A percentile compares a stretch with the other conserved stretches of the same genome.
Evolutionary conservation across 30 jellyfish, hydroid and myxozoan genomes (phyloP).

Genomic region (Sanderia malayensis): DNA sequence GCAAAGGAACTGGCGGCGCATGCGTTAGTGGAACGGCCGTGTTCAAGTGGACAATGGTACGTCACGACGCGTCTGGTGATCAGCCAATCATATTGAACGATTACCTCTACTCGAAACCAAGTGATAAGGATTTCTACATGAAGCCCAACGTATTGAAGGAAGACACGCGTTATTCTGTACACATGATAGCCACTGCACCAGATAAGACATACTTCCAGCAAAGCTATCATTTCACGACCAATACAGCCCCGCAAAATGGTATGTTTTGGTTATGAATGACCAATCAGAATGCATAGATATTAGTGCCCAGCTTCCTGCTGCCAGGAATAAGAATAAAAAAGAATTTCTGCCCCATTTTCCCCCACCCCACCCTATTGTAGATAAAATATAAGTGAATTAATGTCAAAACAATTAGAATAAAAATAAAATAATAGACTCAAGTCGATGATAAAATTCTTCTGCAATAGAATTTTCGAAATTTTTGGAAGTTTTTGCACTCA

Average conservation of each 20-base stretch:
- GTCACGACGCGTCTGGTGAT: constrained; percentile 3
- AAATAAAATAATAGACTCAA: no score
- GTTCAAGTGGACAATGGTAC: constrained; percentile 41
- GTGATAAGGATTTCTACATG: constrained; percentile 13
- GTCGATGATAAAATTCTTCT: no score
- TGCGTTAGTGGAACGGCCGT: constrained; percentile 32
- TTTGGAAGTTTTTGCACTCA: no score
- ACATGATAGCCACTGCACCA: constrained; percentile 35
- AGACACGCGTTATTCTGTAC: constrained; percentile 21
- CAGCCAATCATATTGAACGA: neutral
- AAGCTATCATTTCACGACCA: constrained; percentile 6
- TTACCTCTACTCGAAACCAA: constrained; percentile 1
- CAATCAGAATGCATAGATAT: no score
- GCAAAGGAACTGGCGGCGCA: constrained; percentile 49
- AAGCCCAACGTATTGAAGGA: constrained; percentile 27
- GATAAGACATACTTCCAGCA: constrained; percentile 33
- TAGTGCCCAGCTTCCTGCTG: no score
- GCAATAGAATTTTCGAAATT: no score
- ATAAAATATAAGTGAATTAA: no score
- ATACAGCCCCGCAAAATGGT: constrained; percentile 39
- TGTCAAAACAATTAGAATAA: no score
- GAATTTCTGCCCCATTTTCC: no score
- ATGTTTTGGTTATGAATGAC: no score
- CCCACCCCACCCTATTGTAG: no score
- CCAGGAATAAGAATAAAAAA: no score